Percentiles rank a stretch among this genome's conserved stretches.
phyloP scores from a whole-genome alignment of 2,888 invertebrate genomes.

The Cryptocephalus primarius region DNA sequence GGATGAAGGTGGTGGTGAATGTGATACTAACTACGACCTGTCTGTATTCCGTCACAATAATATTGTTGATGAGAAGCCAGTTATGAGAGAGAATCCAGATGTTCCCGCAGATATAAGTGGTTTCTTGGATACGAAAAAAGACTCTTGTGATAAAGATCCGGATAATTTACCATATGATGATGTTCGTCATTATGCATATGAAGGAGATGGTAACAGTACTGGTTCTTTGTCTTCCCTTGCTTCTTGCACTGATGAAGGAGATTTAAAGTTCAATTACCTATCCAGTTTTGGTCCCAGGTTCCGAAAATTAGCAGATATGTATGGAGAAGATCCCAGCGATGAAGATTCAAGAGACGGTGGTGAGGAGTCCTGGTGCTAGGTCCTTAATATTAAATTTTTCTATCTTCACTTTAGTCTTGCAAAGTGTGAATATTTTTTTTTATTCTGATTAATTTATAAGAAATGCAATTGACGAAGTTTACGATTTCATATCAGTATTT shows the following conservation, averaged over 20 bases:
- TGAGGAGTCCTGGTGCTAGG: conserved; percentile 75
- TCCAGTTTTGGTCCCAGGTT: conserved; percentile 94
- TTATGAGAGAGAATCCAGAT: conserved; percentile 40
- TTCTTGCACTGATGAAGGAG: conserved; percentile 53
- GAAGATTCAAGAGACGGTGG: conserved; percentile 66
- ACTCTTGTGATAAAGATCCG: conserved; percentile 82
- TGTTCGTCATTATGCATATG: conserved; percentile 94
- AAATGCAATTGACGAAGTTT: no score
- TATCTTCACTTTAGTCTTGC: not conserved
- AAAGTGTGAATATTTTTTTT: conserved; percentile 6
- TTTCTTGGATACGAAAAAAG: conserved; percentile 82
- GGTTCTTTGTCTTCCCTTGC: conserved; percentile 88
- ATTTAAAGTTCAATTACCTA: conserved; percentile 87
- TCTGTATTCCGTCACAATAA: conserved; percentile 52
- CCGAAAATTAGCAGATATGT: conserved; percentile 88
- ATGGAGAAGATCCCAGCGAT: conserved; percentile 80
- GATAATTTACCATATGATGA: conserved; percentile 91
- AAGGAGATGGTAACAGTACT: conserved; percentile 86
- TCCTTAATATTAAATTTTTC: not conserved
- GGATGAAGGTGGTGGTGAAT: conserved; percentile 97
- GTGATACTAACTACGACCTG: conserved; percentile 87
- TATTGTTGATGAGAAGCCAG: conserved; percentile 26
- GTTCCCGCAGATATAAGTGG: conserved; percentile 77
- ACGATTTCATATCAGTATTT: no score
- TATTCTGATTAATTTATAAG: not conserved